A percentile compares a stretch with the other conserved stretches of the same genome.
These are phyloP conservation scores for Urocyon cinereoargenteus DNA, from an alignment of 2,797 vertebrate genomes.

Conservation along the genomic window DNA sequence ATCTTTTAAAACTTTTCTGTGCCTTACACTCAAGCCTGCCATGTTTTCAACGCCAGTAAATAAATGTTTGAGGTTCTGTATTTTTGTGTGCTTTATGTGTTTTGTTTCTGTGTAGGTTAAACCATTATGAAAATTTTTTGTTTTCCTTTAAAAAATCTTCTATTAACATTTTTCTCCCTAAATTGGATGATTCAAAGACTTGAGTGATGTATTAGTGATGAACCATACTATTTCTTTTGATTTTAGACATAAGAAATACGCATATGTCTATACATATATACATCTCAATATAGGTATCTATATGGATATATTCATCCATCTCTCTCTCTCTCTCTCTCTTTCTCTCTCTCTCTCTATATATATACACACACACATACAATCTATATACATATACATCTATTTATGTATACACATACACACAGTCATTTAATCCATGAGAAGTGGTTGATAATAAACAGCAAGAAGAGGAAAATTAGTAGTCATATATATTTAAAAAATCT, in stretches of 20 bases:
- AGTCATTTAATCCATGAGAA: conserved; percentile 77
- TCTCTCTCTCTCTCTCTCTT: not conserved
- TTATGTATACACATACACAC: not conserved
- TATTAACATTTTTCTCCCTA: not conserved
- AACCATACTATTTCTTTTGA: conserved; percentile 76
- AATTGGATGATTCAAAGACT: conserved; percentile 63
- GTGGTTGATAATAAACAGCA: conserved; percentile 76
- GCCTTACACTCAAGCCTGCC: not conserved
- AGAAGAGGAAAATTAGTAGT: conserved; percentile 74
- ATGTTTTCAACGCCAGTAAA: not conserved
- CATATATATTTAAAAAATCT: conserved; percentile 36
- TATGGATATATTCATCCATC: not conserved
- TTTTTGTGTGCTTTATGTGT: not conserved
- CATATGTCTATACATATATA: not conserved
- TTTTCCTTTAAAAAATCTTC: conserved; percentile 13
- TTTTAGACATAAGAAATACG: conserved; percentile 58
- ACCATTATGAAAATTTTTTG: not conserved
- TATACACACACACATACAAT: not conserved
- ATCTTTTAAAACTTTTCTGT: not conserved
- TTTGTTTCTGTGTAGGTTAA: conserved; percentile 3
- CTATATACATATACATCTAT: too few species aligned
- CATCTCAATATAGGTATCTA: not conserved
- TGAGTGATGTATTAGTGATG: conserved; percentile 71
- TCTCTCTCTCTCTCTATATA: too few species aligned
- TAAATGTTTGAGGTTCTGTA: not conserved